phyloP scores from a whole-genome alignment of 2,888 invertebrate species.

The Chouioia cunea region DNA sequence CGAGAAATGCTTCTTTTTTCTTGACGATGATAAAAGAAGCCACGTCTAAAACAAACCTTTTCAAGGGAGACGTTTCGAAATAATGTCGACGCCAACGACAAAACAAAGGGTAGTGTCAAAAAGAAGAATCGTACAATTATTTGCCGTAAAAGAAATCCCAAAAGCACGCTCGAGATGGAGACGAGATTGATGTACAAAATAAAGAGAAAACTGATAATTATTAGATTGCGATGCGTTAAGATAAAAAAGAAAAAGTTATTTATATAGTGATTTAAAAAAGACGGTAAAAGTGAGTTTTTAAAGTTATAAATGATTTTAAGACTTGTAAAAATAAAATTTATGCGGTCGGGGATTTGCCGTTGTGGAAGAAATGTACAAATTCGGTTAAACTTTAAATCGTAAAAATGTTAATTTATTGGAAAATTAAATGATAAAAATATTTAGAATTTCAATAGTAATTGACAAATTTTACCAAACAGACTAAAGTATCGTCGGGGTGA shows the following conservation, averaged over 20 bases:
- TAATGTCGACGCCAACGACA: slow-evolving; percentile 25
- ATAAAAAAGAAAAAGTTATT: slow-evolving; percentile 51
- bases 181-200: slow-evolving; percentile 62
- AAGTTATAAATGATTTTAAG: slow-evolving; percentile 66
- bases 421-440: slow-evolving; percentile 54
- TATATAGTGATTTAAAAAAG: slow-evolving; percentile 64
- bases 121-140: slow-evolving; percentile 27
- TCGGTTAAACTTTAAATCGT: slow-evolving; percentile 63
- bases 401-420: slow-evolving; percentile 63
- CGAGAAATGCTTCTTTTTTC: slow-evolving; percentile 38
- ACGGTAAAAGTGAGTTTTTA: slow-evolving; percentile 56
- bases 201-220: slow-evolving; percentile 53
- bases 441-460: slow-evolving; percentile 53
- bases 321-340: slow-evolving; percentile 54
- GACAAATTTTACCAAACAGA: slow-evolving; percentile 36
- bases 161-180: slow-evolving; percentile 61
- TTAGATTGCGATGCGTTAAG: slow-evolving; percentile 44
- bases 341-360: slow-evolving; percentile 50
- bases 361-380: slow-evolving; percentile 66
- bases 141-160: slow-evolving; percentile 49
- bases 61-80: slow-evolving; percentile 34
- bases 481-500: slow-evolving; percentile 29
- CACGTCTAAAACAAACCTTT: slow-evolving; percentile 12
- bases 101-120: slow-evolving; percentile 16
- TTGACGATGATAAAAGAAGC: slow-evolving; percentile 16